Evolutionary conservation across 1,140 invertebrate genomes (phyloP).

Genomic region (Diachasmimorpha longicaudata): DNA sequence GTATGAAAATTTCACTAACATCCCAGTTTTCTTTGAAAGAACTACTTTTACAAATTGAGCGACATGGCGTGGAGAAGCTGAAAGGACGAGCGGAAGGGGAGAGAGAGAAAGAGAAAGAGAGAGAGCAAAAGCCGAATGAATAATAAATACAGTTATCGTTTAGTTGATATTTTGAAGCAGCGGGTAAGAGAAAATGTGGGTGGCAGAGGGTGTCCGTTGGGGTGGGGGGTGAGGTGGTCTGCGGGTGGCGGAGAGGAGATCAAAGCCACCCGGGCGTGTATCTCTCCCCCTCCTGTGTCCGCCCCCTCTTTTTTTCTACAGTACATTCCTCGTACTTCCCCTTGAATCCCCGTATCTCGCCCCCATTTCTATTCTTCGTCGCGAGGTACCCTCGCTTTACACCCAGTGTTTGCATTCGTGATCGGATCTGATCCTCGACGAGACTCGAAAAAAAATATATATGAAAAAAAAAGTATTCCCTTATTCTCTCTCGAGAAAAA

Average conservation of each 20-base stretch:
- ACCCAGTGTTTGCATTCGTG: conserved; percentile 44
- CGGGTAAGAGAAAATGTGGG: not conserved
- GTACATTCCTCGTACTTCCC: not conserved
- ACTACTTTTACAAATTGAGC: not conserved
- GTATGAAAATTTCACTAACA: not conserved
- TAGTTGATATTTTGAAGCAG: conserved; percentile 56
- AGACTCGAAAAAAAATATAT: not conserved
- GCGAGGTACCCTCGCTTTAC: conserved; percentile 30
- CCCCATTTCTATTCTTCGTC: conserved; percentile 45
- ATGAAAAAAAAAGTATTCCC: too few species aligned
- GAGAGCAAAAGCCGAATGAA: conserved; percentile 46
- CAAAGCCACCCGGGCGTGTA: conserved; percentile 8
- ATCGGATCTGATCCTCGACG: conserved; percentile 30
- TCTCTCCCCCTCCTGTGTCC: not conserved
- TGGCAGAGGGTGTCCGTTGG: conserved; percentile 30
- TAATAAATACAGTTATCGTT: conserved; percentile 62
- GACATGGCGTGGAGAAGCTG: not conserved
- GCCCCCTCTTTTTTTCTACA: not conserved
- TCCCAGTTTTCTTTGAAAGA: not conserved
- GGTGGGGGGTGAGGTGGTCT: conserved; percentile 13
- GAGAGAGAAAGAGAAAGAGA: not conserved
- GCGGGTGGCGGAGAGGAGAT: conserved; percentile 9
- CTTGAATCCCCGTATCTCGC: conserved; percentile 30
- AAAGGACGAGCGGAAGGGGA: not conserved
- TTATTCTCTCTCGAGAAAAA: too few species aligned